Percentiles rank a stretch among this genome's conserved stretches.
These are phyloP conservation scores for Contarinia nasturtii DNA, from an alignment of 1,140 invertebrate genomes.

Conservation along the genomic window DNA sequence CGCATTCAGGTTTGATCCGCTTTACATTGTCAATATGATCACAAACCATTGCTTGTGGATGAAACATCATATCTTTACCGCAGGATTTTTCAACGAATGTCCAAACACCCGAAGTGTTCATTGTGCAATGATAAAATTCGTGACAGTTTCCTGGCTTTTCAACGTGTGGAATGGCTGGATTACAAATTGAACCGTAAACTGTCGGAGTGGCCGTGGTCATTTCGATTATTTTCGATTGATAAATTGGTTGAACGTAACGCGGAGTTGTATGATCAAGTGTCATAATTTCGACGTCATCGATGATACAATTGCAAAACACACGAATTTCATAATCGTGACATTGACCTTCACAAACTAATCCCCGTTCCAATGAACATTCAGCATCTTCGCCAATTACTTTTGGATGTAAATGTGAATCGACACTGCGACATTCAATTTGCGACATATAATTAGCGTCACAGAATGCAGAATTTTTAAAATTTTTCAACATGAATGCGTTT, in stretches of 20 bases:
- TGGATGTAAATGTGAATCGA: slow-evolving; percentile 32
- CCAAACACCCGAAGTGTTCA: slow-evolving; percentile 11
- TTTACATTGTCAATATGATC: slow-evolving; percentile 39
- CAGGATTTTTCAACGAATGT: slow-evolving; percentile 34
- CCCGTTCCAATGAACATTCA: slow-evolving; percentile 49
- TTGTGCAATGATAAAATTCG: slow-evolving; percentile 35
- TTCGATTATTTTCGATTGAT: neutral
- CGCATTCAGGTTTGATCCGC: slow-evolving; percentile 37
- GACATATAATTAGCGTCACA: slow-evolving; percentile 33
- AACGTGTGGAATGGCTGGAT: slow-evolving; percentile 16
- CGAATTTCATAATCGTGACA: slow-evolving; percentile 56
- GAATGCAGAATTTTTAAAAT: slow-evolving; percentile 9
- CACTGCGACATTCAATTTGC: slow-evolving; percentile 53
- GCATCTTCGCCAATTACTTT: slow-evolving; percentile 52
- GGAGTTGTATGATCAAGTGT: slow-evolving; percentile 5
- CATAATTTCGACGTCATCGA: slow-evolving; percentile 7
- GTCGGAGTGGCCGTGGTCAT: neutral
- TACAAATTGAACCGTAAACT: slow-evolving; percentile 5
- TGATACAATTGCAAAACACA: slow-evolving; percentile 43
- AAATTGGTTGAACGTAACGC: slow-evolving; percentile 1
- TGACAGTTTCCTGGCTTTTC: slow-evolving; percentile 34
- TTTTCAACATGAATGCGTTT: slow-evolving; percentile 27
- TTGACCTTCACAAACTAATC: slow-evolving; percentile 38
- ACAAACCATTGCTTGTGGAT: slow-evolving; percentile 36
- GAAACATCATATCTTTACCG: slow-evolving; percentile 34